Percentiles rank a stretch among this genome's conserved stretches.
Evolutionary conservation across 2,888 invertebrate genomes (phyloP).

Genomic region (Tuta absoluta): DNA sequence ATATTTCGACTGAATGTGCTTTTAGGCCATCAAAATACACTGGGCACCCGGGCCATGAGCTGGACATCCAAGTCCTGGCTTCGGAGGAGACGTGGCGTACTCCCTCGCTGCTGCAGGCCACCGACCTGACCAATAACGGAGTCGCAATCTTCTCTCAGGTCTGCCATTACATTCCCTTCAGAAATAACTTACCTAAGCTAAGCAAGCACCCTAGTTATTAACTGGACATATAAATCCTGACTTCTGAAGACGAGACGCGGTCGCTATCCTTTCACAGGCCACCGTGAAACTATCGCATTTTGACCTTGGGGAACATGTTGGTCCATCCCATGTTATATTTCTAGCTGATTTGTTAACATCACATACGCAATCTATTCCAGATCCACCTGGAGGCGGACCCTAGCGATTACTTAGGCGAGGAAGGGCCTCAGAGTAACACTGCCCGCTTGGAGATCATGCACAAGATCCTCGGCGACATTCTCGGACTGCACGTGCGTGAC

Average conservation of each 20-base stretch:
- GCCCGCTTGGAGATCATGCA: slow-evolving; percentile 89
- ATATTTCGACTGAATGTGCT: not conserved
- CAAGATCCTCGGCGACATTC: slow-evolving; percentile 86
- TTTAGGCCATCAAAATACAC: slow-evolving; percentile 79
- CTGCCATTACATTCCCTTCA: slow-evolving; percentile 25
- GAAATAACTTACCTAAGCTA: too few relatives aligned
- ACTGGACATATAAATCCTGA: too few relatives aligned
- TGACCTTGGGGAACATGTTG: not conserved
- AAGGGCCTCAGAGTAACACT: slow-evolving; percentile 76
- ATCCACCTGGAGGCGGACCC: slow-evolving; percentile 92
- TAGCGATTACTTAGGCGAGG: slow-evolving; percentile 70
- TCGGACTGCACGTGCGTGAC: slow-evolving; percentile 83
- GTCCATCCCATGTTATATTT: not conserved
- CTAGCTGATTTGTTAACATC: too few relatives aligned
- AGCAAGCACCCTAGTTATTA: too few relatives aligned
- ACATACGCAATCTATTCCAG: slow-evolving; percentile 57
- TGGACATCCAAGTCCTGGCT: slow-evolving; percentile 89
- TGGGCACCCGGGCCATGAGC: slow-evolving; percentile 83
- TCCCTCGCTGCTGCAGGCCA: slow-evolving; percentile 88
- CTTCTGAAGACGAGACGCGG: too few relatives aligned
- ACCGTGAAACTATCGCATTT: too few relatives aligned
- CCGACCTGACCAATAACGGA: slow-evolving; percentile 83
- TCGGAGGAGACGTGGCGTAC: slow-evolving; percentile 94
- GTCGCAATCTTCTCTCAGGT: slow-evolving; percentile 91
- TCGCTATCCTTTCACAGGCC: too few relatives aligned